Evolutionary conservation across 1,140 invertebrate species (phyloP).

Genomic region (Pachyrhynchus sulphureomaculatus): DNA sequence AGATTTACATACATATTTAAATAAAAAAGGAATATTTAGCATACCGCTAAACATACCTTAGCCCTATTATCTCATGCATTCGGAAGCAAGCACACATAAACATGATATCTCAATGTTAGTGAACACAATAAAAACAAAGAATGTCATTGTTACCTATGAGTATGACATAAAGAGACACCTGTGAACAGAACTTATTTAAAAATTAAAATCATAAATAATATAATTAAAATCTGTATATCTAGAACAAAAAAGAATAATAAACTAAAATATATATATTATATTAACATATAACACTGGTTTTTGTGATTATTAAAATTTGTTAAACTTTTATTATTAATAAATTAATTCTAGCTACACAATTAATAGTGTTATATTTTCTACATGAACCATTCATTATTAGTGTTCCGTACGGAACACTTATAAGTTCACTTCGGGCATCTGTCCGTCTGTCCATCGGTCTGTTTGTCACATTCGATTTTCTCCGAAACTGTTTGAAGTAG

Average conservation of each 20-base stretch:
- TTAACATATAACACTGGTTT: slow-evolving; percentile 1
- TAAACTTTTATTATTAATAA: slow-evolving; percentile 5
- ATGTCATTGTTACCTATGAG: slow-evolving; percentile 41
- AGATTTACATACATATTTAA: not conserved
- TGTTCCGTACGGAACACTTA: no score
- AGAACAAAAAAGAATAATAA: slow-evolving; percentile 34
- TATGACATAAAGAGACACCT: slow-evolving; percentile 41
- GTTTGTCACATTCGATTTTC: no score
- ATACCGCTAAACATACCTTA: slow-evolving; percentile 33
- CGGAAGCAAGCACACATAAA: slow-evolving; percentile 43
- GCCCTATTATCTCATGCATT: slow-evolving; percentile 44
- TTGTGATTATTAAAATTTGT: slow-evolving; percentile 1
- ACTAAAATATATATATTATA: slow-evolving; percentile 6
- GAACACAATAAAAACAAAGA: slow-evolving; percentile 29
- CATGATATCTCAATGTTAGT: slow-evolving; percentile 37
- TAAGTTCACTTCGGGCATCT: no score
- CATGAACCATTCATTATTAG: not conserved
- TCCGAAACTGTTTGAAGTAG: no score
- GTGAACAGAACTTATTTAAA: slow-evolving; percentile 38
- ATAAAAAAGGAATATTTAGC: slow-evolving; percentile 10
- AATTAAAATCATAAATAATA: slow-evolving; percentile 25
- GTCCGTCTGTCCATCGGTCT: no score
- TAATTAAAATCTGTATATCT: no score
- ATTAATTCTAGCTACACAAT: slow-evolving; percentile 4
- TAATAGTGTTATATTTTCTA: not conserved